Evolutionary conservation across 2,888 invertebrate genomes (phyloP).

Genomic region (Sinentomon sp.): DNA sequence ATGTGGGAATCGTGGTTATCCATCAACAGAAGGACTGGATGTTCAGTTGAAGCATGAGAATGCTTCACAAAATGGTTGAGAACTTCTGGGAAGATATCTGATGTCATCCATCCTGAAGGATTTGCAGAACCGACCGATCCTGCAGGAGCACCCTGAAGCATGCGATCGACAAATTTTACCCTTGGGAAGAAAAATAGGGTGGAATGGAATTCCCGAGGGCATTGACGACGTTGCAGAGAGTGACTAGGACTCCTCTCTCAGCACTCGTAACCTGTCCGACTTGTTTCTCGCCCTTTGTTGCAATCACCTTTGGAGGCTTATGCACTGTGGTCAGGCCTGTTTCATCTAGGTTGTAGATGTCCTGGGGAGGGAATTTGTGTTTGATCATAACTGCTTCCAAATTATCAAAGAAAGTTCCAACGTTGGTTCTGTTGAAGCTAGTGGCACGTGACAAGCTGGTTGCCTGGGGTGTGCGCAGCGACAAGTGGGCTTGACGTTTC

Average conservation of each 20-base stretch:
- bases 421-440: neutral
- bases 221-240: slow-evolving; percentile 17
- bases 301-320: slow-evolving; percentile 19
- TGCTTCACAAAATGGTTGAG: slow-evolving; percentile 16
- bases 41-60: slow-evolving; percentile 11
- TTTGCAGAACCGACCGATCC: slow-evolving; percentile 18
- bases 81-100: slow-evolving; percentile 14
- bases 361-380: slow-evolving; percentile 3
- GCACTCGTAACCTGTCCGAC: slow-evolving; percentile 20
- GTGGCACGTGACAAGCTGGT: slow-evolving; percentile 3
- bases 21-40: slow-evolving; percentile 15
- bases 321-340: slow-evolving; percentile 21
- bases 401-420: slow-evolving; percentile 7
- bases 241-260: slow-evolving; percentile 19
- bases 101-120: slow-evolving; percentile 18
- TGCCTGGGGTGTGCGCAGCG: slow-evolving; percentile 1
- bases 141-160: slow-evolving; percentile 19
- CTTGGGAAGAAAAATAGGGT: slow-evolving; percentile 21
- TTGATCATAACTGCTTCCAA: slow-evolving; percentile 3
- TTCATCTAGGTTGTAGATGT: slow-evolving; percentile 22
- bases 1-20: slow-evolving; percentile 20
- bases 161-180: slow-evolving; percentile 17
- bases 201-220: slow-evolving; percentile 19
- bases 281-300: slow-evolving; percentile 19
- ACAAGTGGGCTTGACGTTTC: neutral